A percentile compares a stretch with the other conserved stretches of the same genome.
These are phyloP conservation scores for Sebastes fasciatus DNA, from an alignment of 2,113 vertebrate genomes.

Conservation along the genomic window DNA sequence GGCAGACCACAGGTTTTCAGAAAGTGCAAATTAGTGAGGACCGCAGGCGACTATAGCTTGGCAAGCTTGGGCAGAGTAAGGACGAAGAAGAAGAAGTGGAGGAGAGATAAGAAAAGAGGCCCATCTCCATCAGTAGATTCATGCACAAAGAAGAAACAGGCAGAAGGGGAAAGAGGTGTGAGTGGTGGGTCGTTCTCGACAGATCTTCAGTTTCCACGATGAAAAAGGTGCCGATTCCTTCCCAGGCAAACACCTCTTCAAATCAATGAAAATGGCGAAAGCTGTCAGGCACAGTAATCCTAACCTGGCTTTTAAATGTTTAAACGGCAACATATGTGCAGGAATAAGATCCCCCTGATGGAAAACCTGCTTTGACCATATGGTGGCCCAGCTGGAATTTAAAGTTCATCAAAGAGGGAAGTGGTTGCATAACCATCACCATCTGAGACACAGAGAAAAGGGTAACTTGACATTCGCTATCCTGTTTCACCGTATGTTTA, in stretches of 20 bases:
- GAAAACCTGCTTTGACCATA: conserved; percentile 69
- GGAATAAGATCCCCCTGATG: conserved; percentile 55
- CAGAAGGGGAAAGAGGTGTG: conserved; percentile 10
- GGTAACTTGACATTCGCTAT: conserved; percentile 63
- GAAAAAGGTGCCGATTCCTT: conserved; percentile 28
- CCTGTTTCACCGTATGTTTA: conserved; percentile 56
- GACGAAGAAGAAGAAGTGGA: conserved; percentile 19
- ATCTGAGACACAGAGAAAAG: conserved; percentile 44
- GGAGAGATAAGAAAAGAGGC: conserved; percentile 41
- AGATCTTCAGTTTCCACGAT: conserved; percentile 27
- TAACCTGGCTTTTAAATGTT: conserved; percentile 68
- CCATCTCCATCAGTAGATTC: conserved; percentile 30
- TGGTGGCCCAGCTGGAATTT: conserved; percentile 58
- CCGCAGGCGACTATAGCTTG: conserved; percentile 58
- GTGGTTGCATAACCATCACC: conserved; percentile 60
- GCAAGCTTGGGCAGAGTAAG: conserved; percentile 64
- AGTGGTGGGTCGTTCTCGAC: not conserved
- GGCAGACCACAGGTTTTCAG: conserved; percentile 65
- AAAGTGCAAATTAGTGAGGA: conserved; percentile 75
- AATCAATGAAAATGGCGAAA: conserved; percentile 48
- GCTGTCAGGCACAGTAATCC: conserved; percentile 57
- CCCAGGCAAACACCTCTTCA: conserved; percentile 24
- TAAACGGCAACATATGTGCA: conserved; percentile 72
- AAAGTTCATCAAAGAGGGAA: conserved; percentile 61
- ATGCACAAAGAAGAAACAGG: conserved; percentile 52